phyloP scores from a whole-genome alignment of 2,113 vertebrate genomes.

The Phocoena phocoena region DNA sequence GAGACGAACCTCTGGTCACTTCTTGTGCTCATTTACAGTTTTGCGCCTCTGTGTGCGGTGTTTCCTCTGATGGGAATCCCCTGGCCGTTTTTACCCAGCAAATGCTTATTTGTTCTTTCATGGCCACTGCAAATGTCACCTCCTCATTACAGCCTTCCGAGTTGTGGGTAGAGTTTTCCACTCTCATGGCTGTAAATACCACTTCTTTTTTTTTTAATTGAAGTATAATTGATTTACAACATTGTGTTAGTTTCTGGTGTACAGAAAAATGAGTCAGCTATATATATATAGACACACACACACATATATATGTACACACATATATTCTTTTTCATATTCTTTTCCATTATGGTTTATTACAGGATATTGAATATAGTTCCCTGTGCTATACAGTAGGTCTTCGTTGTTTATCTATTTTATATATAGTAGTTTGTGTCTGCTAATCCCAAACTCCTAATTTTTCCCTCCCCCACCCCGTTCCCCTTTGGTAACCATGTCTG shows the following conservation, averaged over 20 bases:
- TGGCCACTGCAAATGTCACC: background rate
- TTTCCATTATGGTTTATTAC: background rate
- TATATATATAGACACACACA: too few relatives aligned
- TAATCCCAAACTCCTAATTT: too few relatives aligned
- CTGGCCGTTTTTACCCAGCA: background rate
- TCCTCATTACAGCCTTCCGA: background rate
- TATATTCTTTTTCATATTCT: background rate
- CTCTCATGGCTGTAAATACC: background rate
- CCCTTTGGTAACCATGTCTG: too few relatives aligned
- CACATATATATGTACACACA: too few relatives aligned
- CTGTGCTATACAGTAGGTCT: too few relatives aligned
- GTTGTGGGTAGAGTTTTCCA: background rate
- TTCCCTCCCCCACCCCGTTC: too few relatives aligned
- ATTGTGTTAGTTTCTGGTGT: background rate
- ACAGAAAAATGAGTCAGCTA: background rate
- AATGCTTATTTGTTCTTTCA: background rate
- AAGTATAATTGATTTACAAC: background rate
- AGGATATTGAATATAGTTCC: too few relatives aligned
- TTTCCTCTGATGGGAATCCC: constrained; percentile 36
- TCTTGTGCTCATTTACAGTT: background rate
- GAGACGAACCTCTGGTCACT: background rate
- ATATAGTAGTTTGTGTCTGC: too few relatives aligned
- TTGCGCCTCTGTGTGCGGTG: background rate
- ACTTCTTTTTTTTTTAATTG: background rate
- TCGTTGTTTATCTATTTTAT: too few relatives aligned